phyloP scores from a whole-genome alignment of 1,140 invertebrate genomes.

The Chironomus tepperi region DNA sequence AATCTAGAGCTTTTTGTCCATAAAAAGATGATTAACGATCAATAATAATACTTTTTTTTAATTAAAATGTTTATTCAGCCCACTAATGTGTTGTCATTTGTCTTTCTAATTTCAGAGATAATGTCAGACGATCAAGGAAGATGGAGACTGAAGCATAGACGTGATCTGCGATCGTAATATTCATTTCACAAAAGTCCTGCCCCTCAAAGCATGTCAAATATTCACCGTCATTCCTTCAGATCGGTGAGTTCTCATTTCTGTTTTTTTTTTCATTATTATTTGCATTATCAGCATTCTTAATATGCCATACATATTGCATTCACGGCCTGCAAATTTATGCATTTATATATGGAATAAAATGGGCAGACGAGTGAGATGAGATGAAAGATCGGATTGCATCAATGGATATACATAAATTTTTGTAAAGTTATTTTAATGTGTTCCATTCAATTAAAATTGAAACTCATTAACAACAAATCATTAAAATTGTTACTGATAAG shows the following conservation, averaged over 20 bases:
- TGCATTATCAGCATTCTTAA: too few relatives aligned
- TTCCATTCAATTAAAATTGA: neutral
- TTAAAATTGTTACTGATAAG: neutral
- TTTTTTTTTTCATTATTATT: too few relatives aligned
- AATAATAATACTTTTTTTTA: neutral
- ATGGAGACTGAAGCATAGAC: neutral
- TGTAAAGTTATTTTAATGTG: neutral
- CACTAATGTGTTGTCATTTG: slow-evolving; percentile 4
- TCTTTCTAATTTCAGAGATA: slow-evolving; percentile 9
- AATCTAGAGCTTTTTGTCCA: neutral
- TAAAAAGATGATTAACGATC: neutral
- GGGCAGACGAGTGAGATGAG: too few relatives aligned
- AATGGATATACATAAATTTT: neutral
- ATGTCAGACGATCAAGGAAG: neutral
- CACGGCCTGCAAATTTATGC: too few relatives aligned
- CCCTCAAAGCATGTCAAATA: neutral
- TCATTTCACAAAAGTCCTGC: neutral
- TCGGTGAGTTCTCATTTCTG: too few relatives aligned
- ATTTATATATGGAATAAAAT: too few relatives aligned
- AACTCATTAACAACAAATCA: slow-evolving; percentile 3
- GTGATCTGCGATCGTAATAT: neutral
- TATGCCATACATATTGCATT: too few relatives aligned
- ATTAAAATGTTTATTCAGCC: slow-evolving; percentile 1
- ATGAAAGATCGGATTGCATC: too few relatives aligned
- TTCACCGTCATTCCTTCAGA: too few relatives aligned